Evolutionary conservation across 2,888 invertebrate genomes (phyloP).

Genomic region (Volucella inanis): DNA sequence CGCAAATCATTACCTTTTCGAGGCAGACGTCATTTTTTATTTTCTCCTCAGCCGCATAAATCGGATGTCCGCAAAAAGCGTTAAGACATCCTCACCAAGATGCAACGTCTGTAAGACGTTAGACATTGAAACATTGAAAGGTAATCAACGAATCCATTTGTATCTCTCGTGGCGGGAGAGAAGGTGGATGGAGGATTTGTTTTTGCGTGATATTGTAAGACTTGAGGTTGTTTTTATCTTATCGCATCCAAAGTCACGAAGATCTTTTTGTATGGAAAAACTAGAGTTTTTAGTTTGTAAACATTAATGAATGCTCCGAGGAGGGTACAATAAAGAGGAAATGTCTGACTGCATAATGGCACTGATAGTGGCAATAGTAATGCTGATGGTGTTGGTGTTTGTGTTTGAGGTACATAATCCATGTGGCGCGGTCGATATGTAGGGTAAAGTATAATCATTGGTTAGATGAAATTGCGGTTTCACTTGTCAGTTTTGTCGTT

Average conservation of each 20-base stretch:
- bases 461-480: constrained; percentile 64
- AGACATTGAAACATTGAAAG: constrained; percentile 37
- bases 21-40: constrained; percentile 47
- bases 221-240: constrained; percentile 1
- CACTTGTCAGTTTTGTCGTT: constrained; percentile 53
- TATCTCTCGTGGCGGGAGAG: not conserved
- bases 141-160: constrained; percentile 48
- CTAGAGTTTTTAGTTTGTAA: constrained; percentile 64
- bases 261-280: constrained; percentile 63
- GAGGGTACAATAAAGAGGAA: constrained; percentile 33
- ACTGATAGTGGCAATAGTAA: constrained; percentile 28
- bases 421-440: constrained; percentile 10
- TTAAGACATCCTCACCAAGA: constrained; percentile 24
- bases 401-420: constrained; percentile 33
- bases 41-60: constrained; percentile 51
- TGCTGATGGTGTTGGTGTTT: constrained; percentile 43
- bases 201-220: not conserved
- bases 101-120: constrained; percentile 4
- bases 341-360: constrained; percentile 53
- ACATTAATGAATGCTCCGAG: constrained; percentile 57
- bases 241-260: constrained; percentile 63
- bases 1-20: constrained; percentile 47
- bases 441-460: constrained; percentile 16
- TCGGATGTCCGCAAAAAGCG: constrained; percentile 66
- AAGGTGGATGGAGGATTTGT: constrained; percentile 5